A percentile compares a stretch with the other conserved stretches of the same genome.
Evolutionary conservation across 1,140 invertebrate genomes (phyloP).

Genomic region (Triops cancriformis): DNA sequence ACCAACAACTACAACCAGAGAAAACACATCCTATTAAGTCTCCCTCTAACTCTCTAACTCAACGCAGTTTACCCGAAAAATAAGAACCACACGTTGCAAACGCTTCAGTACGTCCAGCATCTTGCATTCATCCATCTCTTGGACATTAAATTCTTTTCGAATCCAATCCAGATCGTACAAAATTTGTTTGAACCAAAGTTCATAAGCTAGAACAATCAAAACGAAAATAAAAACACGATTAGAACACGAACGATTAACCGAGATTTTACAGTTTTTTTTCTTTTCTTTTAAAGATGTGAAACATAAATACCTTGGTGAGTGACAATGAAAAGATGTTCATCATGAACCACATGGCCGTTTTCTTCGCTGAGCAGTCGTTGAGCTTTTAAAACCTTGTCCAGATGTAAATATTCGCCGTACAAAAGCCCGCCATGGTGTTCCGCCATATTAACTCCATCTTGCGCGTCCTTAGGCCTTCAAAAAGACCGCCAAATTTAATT

Average conservation of each 20-base stretch:
- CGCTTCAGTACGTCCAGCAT: constrained; percentile 88
- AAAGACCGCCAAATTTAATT: background rate
- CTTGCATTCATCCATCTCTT: constrained; percentile 76
- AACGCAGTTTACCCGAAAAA: constrained; percentile 69
- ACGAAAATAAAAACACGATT: background rate
- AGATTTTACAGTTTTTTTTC: constrained; percentile 19
- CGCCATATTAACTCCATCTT: constrained; percentile 31
- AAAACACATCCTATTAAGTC: constrained; percentile 23
- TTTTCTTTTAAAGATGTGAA: background rate
- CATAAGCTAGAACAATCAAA: constrained; percentile 69
- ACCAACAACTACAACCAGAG: constrained; percentile 62
- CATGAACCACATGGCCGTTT: constrained; percentile 65
- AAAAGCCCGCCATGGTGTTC: constrained; percentile 50
- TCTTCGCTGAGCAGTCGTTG: constrained; percentile 74
- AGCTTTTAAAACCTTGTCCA: constrained; percentile 79
- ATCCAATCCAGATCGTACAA: constrained; percentile 94
- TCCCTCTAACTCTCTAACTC: too few relatives aligned
- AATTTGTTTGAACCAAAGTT: constrained; percentile 99
- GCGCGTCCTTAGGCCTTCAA: constrained; percentile 18
- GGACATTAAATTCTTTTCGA: constrained; percentile 59
- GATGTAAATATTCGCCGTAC: constrained; percentile 73
- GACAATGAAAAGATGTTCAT: constrained; percentile 95
- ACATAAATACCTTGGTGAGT: constrained; percentile 81
- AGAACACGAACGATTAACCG: constrained; percentile 22
- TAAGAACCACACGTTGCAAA: constrained; percentile 82